Evolutionary conservation across 30 jellyfish, hydroid and myxozoan species (phyloP), one percentile per base, ranked within the genome.

Genomic region (Turritopsis rubra): DNA sequence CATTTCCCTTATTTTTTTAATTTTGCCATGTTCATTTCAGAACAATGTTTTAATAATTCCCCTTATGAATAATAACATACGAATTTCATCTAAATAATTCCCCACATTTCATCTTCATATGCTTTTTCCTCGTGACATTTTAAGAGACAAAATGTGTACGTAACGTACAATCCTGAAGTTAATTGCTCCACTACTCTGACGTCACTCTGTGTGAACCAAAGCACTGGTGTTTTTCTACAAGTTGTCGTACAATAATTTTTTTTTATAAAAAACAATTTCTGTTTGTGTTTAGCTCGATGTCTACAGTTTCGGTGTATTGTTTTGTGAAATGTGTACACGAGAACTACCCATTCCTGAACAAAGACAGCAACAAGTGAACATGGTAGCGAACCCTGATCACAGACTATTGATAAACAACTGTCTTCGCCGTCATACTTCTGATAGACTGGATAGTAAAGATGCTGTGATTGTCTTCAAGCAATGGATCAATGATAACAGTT

Each of bases 241-340:
- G n/a, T n/a, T n/a, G n/a, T n/a, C n/a, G n/a, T n/a, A n/a, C n/a
- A n/a, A n/a, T n/a, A n/a, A n/a, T n/a, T n/a, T n/a, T n/a, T n/a
- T n/a, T n/a, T n/a, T n/a, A n/a, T n/a, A n/a, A 41, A 41, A 41
- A 41, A 41, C 9, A 3, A 13, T 41, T 41, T 41, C 13, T 41
- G 16, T 7, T 68, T 68, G 28, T 28, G 53, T 66, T 78, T 53
- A 92, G 98, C 72, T 92, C 52, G 98, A 92, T 73, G 83, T 92
- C 28, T 92, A 73, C 88, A 88, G 96, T 52, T 92, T 92, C 53
- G 98, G 98, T 81, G 93, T 92, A 25, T 75, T 92, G 75, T 84
- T 92, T 41, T 92, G 98, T 78, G 98, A 92, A 75, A 92, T 88
- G 93, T 76, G 83, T 18, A 88, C 87, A 16, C 71, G 98, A 31